phyloP scores from a whole-genome alignment of 2,797 vertebrate genomes.

The Danio choprae region DNA sequence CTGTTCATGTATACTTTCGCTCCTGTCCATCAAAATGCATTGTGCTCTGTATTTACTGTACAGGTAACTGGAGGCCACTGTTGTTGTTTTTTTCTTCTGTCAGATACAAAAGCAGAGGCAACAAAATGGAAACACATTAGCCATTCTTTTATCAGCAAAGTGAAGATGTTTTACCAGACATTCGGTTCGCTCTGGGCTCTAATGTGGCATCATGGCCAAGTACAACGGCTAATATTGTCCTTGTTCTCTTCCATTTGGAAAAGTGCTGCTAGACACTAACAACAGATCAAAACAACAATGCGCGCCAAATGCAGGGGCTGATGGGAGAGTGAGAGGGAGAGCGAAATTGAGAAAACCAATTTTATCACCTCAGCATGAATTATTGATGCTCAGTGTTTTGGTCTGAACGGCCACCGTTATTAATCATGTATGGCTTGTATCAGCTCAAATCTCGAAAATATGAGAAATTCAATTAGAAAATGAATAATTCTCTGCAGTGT shows the following conservation, averaged over 20 bases:
- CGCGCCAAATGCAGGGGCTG: slow-evolving; percentile 6
- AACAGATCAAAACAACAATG: slow-evolving; percentile 29
- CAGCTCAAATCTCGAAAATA: slow-evolving; percentile 27
- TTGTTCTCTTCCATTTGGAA: slow-evolving; percentile 12
- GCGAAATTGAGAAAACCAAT: slow-evolving; percentile 19
- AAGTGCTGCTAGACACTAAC: slow-evolving; percentile 9
- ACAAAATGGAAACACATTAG: slow-evolving; percentile 16
- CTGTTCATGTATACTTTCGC: too few relatives aligned
- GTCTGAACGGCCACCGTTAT: slow-evolving; percentile 40
- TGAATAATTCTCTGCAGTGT: slow-evolving; percentile 3
- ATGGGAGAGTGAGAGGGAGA: slow-evolving; percentile 5
- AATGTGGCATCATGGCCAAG: slow-evolving; percentile 13
- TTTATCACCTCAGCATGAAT: slow-evolving; percentile 52
- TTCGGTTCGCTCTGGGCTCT: not conserved
- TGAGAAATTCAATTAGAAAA: slow-evolving; percentile 40
- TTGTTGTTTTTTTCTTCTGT: too few relatives aligned
- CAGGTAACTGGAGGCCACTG: not conserved
- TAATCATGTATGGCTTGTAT: slow-evolving; percentile 40
- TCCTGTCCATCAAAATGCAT: not conserved
- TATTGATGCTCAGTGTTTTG: slow-evolving; percentile 53
- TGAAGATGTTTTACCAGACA: not conserved
- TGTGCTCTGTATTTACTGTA: not conserved
- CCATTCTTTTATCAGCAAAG: slow-evolving; percentile 10
- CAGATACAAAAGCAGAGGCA: not conserved
- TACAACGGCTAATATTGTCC: slow-evolving; percentile 12